Evolutionary conservation across 2,113 vertebrate species (phyloP).

Genomic region (Plotosus lineatus): DNA sequence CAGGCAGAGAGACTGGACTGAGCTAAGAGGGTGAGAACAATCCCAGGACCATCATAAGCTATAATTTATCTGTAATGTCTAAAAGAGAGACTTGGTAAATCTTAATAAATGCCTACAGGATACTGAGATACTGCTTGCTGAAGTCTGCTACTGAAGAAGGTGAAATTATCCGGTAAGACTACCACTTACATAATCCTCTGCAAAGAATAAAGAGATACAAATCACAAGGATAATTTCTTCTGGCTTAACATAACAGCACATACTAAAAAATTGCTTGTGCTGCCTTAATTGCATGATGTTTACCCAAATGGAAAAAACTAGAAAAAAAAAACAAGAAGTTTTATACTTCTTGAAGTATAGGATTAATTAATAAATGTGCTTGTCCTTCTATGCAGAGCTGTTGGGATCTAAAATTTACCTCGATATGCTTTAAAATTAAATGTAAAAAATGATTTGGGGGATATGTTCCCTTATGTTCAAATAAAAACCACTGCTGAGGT

Average conservation of each 20-base stretch:
- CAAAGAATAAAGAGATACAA: neutral
- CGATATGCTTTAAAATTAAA: neutral
- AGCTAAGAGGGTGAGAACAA: conserved; percentile 26
- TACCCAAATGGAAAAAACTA: neutral
- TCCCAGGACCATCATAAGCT: conserved; percentile 21
- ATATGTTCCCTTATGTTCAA: neutral
- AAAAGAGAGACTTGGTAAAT: conserved; percentile 21
- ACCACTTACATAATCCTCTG: neutral
- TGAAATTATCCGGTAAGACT: conserved; percentile 44
- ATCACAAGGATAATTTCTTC: neutral
- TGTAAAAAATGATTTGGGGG: neutral
- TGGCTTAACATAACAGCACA: neutral
- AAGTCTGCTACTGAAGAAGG: conserved; percentile 6
- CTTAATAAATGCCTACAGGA: neutral
- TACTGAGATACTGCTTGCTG: conserved; percentile 23
- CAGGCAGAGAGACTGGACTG: neutral
- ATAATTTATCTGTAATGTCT: conserved; percentile 49
- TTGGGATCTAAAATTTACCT: neutral
- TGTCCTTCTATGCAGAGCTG: neutral
- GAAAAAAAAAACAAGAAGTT: neutral
- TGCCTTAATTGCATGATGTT: neutral
- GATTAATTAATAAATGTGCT: too few relatives aligned
- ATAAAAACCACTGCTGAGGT: neutral
- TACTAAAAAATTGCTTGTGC: neutral
- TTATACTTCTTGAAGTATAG: too few relatives aligned